These are phyloP conservation scores for Albula glossodonta DNA, from an alignment of 2,113 vertebrate genomes.

Conservation along the genomic window DNA sequence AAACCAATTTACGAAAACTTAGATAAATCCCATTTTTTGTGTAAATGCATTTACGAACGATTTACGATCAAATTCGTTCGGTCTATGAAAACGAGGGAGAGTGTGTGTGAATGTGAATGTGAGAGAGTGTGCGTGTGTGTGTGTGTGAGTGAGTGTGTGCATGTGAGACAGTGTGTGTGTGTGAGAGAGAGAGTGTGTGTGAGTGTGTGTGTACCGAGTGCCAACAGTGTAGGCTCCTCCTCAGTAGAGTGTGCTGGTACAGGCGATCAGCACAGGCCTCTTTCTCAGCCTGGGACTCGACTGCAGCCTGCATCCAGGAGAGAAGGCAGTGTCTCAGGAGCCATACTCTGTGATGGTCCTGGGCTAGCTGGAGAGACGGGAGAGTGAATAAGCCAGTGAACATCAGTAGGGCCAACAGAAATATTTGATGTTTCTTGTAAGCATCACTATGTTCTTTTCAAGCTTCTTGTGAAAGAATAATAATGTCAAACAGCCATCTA, in stretches of 20 bases:
- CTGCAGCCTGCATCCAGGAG: conserved; percentile 70
- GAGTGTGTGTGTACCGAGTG: conserved; percentile 66
- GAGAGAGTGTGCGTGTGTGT: no score
- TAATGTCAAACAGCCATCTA: no score
- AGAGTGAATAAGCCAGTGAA: conserved; percentile 35
- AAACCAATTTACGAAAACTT: no score
- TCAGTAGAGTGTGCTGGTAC: conserved; percentile 67
- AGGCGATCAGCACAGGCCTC: conserved; percentile 69
- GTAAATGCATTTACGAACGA: no score
- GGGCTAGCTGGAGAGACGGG: conserved; percentile 73
- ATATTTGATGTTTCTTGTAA: neutral
- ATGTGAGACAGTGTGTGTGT: no score
- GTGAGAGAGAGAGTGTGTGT: neutral
- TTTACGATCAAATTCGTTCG: no score
- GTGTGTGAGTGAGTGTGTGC: no score
- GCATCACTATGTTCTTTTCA: no score
- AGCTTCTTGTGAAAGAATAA: no score
- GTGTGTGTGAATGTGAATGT: no score
- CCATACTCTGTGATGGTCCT: conserved; percentile 64
- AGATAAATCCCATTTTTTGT: no score
- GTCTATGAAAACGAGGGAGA: neutral
- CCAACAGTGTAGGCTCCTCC: conserved; percentile 73
- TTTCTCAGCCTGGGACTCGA: conserved; percentile 61
- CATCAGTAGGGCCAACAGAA: conserved; percentile 40
- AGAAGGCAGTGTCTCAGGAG: conserved; percentile 72